A percentile compares a stretch with the other conserved stretches of the same genome.
Evolutionary conservation across 2,113 vertebrate species (phyloP).

Genomic region (Stegastes partitus): DNA sequence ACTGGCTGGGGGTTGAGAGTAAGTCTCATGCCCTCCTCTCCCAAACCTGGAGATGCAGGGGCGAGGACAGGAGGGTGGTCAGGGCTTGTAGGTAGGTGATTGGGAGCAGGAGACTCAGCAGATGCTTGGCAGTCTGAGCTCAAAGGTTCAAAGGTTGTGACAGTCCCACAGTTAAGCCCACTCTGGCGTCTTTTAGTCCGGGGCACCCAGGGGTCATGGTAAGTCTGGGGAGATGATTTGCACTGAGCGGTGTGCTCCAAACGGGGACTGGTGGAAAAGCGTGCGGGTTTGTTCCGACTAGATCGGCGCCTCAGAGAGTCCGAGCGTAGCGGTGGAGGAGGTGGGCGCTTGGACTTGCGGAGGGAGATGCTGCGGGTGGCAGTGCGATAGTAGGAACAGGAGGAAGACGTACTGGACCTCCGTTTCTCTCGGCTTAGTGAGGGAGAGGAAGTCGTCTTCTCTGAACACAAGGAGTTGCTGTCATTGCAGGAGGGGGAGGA

Average conservation of each 20-base stretch:
- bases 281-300: constrained; percentile 69
- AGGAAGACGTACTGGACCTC: constrained; percentile 56
- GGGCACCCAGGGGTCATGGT: constrained; percentile 91
- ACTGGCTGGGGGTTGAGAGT: constrained; percentile 1
- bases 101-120: not conserved
- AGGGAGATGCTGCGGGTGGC: constrained; percentile 88
- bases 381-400: not conserved
- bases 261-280: constrained; percentile 84
- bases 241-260: constrained; percentile 81
- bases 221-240: constrained; percentile 81
- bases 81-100: not conserved
- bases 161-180: constrained; percentile 79
- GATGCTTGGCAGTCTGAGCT: not conserved
- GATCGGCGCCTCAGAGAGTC: constrained; percentile 90
- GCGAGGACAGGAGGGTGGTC: not conserved
- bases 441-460: constrained; percentile 75
- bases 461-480: constrained; percentile 81
- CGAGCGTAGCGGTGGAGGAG: constrained; percentile 89
- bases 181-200: constrained; percentile 87
- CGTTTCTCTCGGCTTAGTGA: constrained; percentile 31
- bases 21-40: constrained; percentile 26
- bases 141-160: constrained; percentile 65
- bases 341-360: constrained; percentile 92
- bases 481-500: constrained; percentile 81
- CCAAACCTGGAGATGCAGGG: constrained; percentile 25